Evolutionary conservation across 2,888 invertebrate genomes (phyloP).

Genomic region (Microdon myrmicae): DNA sequence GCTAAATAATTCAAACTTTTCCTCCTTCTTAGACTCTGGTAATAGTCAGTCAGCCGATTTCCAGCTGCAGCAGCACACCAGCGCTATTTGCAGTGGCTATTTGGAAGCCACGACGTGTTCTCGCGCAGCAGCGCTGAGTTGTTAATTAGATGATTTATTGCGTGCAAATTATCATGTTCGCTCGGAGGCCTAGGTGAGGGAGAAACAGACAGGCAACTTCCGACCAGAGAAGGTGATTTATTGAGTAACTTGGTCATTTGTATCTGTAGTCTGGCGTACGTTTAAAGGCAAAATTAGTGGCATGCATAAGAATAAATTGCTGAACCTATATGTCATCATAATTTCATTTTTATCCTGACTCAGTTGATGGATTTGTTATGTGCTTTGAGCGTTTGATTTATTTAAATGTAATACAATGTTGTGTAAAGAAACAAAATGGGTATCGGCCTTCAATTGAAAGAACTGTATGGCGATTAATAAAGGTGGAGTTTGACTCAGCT

Average conservation of each 20-base stretch:
- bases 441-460: too few relatives aligned
- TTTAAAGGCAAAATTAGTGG: conserved; percentile 37
- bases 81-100: conserved; percentile 21
- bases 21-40: too few relatives aligned
- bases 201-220: conserved; percentile 2
- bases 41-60: too few relatives aligned
- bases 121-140: conserved; percentile 43
- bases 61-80: conserved; percentile 8
- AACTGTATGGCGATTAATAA: too few relatives aligned
- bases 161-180: conserved; percentile 49
- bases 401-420: too few relatives aligned
- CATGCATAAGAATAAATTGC: conserved; percentile 27
- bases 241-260: conserved; percentile 48
- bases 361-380: too few relatives aligned
- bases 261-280: conserved; percentile 43
- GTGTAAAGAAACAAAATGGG: too few relatives aligned
- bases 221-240: conserved; percentile 46
- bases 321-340: too few relatives aligned
- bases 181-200: background rate
- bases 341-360: too few relatives aligned
- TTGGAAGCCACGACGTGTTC: conserved; percentile 45
- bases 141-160: conserved; percentile 51
- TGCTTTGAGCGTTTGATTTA: too few relatives aligned
- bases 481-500: too few relatives aligned
- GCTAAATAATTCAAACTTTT: too few relatives aligned